These are phyloP conservation scores for Gymnopithys bicolor DNA, from an alignment of 2,797 vertebrate species.

Conservation along the genomic window DNA sequence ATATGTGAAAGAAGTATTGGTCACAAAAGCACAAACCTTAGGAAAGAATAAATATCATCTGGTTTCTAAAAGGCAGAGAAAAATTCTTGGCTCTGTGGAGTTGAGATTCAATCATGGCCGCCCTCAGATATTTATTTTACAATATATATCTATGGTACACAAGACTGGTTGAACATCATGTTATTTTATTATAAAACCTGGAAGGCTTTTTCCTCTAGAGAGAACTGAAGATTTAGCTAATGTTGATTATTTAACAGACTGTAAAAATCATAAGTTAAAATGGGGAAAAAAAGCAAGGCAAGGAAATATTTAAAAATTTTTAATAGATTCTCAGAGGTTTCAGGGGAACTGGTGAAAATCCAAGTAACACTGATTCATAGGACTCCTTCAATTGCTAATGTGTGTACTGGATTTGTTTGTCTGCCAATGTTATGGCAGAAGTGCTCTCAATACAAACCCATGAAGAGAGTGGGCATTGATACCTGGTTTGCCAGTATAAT, in stretches of 20 bases:
- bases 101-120: conserved; percentile 61
- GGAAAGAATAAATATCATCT: conserved; percentile 61
- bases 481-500: not conserved
- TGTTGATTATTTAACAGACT: conserved; percentile 77
- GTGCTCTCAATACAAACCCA: not conserved
- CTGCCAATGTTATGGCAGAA: not conserved
- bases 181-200: conserved; percentile 73
- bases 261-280: conserved; percentile 53
- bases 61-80: conserved; percentile 47
- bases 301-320: conserved; percentile 34
- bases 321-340: conserved; percentile 17
- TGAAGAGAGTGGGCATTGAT: not conserved
- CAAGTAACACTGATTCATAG: not conserved
- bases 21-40: conserved; percentile 25
- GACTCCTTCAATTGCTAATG: not conserved
- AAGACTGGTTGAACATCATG: conserved; percentile 69
- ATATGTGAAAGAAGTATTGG: not conserved
- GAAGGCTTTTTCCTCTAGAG: conserved; percentile 72
- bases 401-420: not conserved
- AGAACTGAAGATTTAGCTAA: conserved; percentile 74
- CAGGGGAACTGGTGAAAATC: conserved; percentile 2
- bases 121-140: conserved; percentile 75
- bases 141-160: not conserved
- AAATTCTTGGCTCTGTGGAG: conserved; percentile 60
- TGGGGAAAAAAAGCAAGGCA: not conserved